phyloP scores from a whole-genome alignment of 2,113 vertebrate genomes.

The Ramphastos sulfuratus region DNA sequence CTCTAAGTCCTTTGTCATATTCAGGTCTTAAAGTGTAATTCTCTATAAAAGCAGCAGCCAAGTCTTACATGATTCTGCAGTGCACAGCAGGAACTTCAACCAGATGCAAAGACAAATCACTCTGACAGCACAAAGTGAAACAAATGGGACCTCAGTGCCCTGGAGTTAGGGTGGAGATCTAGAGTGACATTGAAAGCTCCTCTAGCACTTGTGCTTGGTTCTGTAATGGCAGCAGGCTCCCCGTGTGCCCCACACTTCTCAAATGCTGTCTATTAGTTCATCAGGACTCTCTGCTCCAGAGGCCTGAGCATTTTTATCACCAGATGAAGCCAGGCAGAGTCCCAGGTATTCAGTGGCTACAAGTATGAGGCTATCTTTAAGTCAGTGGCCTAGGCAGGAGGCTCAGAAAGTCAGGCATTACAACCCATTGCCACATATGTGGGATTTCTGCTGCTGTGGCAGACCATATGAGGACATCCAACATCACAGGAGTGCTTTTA shows the following conservation, averaged over 20 bases:
- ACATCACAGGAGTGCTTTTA: not conserved
- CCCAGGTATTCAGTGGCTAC: not conserved
- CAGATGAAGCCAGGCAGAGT: not conserved
- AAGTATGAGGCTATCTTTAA: not conserved
- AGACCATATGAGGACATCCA: not conserved
- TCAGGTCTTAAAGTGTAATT: conserved; percentile 32
- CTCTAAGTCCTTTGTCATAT: not conserved
- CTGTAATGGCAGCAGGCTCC: not conserved
- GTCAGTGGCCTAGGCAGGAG: not conserved
- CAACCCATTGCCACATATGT: not conserved
- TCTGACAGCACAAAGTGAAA: not conserved
- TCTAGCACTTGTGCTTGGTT: not conserved
- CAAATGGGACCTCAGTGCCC: conserved; percentile 20
- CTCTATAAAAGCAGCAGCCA: conserved; percentile 49
- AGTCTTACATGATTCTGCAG: conserved; percentile 50
- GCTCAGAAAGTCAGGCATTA: not conserved
- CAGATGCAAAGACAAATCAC: conserved; percentile 42
- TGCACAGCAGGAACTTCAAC: not conserved
- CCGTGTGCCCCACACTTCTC: not conserved
- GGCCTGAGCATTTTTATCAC: not conserved
- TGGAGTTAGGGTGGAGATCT: conserved; percentile 41
- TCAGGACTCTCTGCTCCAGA: not conserved
- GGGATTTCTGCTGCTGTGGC: not conserved
- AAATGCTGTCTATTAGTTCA: not conserved
- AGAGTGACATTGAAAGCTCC: not conserved